Evolutionary conservation across 92 coral and sea anemone species (phyloP), one percentile per base, ranked within the genome.

Genomic region (Pocillopora meandrina): DNA sequence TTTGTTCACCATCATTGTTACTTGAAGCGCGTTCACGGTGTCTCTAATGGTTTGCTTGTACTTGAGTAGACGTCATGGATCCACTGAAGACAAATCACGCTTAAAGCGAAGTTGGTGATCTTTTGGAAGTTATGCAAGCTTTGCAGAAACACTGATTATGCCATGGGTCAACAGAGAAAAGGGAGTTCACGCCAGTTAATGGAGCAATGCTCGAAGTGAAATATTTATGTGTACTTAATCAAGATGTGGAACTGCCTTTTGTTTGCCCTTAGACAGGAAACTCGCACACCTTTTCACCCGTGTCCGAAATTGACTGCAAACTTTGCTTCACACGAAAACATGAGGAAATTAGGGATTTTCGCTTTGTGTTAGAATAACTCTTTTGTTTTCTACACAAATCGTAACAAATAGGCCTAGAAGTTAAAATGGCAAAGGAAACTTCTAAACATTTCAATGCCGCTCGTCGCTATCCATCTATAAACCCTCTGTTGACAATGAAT

Each of bases 211-310:
- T 55, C 26, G 56, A 69, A 26, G 69, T 20, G 16, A 42, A 69
- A 59, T 36, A 64, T 56, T 5, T 66, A 31, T 81, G 77, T 69
- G 76, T 81, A 57, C 65, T 58, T 12, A 81, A 56, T 9, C 61
- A 26, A 71, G 58, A 58, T 58, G 58, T 69, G 57, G 75, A 31
- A 61, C 34, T 70, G 19, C 13, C 58, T 33, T 21, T 18, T 83
- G 86, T 83, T 83, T 83, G 73, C 72, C 52, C 23, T 72, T 42
- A 18, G 17, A 83, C 73, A 73, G 80, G 65, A 83, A 83, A 83
- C 21, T 66, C 21, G 36, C 10, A 78, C 83, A 63, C 47, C 64
- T 61, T 83, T 72, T 73, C 56, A 42, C 56, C 20, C 36, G 21
- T 42, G 56, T 6, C 11, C 21, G 11, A 8, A 33, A 72, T 20